Conservation (phyloP, 2,797 vertebrate genomes). For the Diplodus sargus region DNA sequence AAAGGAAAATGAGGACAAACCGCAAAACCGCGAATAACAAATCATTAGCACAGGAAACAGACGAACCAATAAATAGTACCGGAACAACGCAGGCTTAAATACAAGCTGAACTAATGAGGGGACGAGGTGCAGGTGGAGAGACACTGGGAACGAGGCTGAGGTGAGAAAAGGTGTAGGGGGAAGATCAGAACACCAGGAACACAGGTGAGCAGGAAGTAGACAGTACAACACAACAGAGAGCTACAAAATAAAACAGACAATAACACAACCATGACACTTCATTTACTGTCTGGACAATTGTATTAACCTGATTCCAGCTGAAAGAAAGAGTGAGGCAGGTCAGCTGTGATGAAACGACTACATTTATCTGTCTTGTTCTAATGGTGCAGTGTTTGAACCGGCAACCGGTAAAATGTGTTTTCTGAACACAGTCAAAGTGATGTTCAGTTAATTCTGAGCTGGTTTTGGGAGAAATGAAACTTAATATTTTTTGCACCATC, state of each 20-base stretch:
- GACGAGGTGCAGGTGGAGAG: no score
- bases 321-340: not conserved
- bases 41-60: no score
- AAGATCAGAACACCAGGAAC: no score
- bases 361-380: not conserved
- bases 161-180: no score
- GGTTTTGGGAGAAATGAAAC: not conserved
- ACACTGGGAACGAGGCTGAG: no score
- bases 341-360: not conserved
- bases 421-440: not conserved
- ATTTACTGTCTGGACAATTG: constrained; percentile 9
- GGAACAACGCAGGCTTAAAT: constrained; percentile 22
- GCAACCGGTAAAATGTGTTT: not conserved
- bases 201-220: no score
- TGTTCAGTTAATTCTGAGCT: not conserved
- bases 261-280: no score
- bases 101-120: no score
- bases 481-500: not conserved
- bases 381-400: not conserved
- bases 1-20: no score
- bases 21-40: no score
- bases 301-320: constrained; percentile 10
- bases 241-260: no score
- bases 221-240: no score
- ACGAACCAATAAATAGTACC: not conserved